Evolutionary conservation across 2,797 vertebrate genomes (phyloP).

Genomic region (Chelonia mydas): DNA sequence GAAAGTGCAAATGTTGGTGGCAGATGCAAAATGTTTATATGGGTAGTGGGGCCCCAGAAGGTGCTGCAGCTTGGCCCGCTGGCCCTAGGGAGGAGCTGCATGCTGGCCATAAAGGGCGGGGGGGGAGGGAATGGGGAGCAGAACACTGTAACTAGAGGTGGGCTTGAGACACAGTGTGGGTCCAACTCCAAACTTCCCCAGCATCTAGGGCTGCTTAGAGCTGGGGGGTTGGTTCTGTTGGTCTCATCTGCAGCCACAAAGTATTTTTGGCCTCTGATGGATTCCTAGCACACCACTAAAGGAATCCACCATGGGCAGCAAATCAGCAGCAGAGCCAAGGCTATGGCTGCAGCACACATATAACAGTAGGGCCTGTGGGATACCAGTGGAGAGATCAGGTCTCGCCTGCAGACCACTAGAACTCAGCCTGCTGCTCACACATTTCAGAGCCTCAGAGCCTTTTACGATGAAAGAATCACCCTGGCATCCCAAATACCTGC

Average conservation of each 20-base stretch:
- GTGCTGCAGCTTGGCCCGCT: background rate
- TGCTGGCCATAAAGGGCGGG: background rate
- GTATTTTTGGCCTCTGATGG: background rate
- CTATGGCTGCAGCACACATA: rapidly evolving
- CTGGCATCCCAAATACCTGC: background rate
- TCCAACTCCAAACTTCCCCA: background rate
- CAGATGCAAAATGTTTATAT: background rate
- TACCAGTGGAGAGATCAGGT: rapidly evolving
- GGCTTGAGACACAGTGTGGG: background rate
- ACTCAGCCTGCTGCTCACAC: rapidly evolving
- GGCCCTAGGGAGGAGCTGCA: background rate
- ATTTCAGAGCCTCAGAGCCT: background rate
- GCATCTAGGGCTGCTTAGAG: background rate
- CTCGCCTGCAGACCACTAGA: rapidly evolving
- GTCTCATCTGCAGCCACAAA: background rate
- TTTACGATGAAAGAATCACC: background rate
- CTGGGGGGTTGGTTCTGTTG: background rate
- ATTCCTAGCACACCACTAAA: background rate
- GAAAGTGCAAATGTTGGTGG: background rate
- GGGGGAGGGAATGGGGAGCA: background rate
- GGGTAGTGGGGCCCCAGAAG: background rate
- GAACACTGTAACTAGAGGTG: background rate
- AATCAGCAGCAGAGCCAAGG: background rate
- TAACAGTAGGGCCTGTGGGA: rapidly evolving
- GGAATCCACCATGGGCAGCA: background rate